A percentile compares a stretch with the other conserved stretches of the same genome.
phyloP scores from a whole-genome alignment of 2,888 invertebrate genomes.

The Hyposoter didymator region DNA sequence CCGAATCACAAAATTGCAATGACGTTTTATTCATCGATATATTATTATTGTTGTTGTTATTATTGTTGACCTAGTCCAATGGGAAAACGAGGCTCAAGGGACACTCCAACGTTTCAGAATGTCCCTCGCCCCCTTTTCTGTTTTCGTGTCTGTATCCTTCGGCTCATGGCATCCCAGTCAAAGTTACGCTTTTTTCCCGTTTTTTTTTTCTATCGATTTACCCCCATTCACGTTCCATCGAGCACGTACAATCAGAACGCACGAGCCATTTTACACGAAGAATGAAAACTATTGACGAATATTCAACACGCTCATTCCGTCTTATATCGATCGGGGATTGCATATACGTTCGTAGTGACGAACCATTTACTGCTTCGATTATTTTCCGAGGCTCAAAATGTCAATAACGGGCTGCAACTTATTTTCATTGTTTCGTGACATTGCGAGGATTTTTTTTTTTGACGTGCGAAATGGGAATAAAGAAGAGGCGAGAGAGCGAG shows the following conservation, averaged over 20 bases:
- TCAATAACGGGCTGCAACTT: not conserved
- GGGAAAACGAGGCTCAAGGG: not conserved
- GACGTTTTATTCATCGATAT: not conserved
- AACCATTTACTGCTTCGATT: not conserved
- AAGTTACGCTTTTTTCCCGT: not conserved
- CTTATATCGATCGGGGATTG: not conserved
- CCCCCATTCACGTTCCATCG: conserved; percentile 58
- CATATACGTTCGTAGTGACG: not conserved
- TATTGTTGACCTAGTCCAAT: not conserved
- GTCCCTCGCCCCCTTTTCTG: not conserved
- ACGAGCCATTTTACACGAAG: conserved; percentile 17
- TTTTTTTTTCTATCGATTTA: conserved; percentile 63
- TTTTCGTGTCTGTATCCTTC: not conserved
- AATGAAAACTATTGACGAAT: conserved; percentile 28
- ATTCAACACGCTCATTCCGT: not conserved
- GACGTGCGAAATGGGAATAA: conserved; percentile 1
- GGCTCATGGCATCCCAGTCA: not conserved
- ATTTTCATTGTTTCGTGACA: not conserved
- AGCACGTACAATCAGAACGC: conserved; percentile 30
- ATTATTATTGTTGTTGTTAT: not conserved
- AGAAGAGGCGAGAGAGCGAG: conserved; percentile 35
- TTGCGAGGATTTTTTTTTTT: not conserved
- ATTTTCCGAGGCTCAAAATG: not conserved
- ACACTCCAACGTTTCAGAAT: not conserved
- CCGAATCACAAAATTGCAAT: not conserved